Percentiles rank a stretch among this genome's conserved stretches.
These are phyloP conservation scores for Mystacornis crossleyi DNA, from an alignment of 2,113 vertebrate species.

Conservation along the genomic window DNA sequence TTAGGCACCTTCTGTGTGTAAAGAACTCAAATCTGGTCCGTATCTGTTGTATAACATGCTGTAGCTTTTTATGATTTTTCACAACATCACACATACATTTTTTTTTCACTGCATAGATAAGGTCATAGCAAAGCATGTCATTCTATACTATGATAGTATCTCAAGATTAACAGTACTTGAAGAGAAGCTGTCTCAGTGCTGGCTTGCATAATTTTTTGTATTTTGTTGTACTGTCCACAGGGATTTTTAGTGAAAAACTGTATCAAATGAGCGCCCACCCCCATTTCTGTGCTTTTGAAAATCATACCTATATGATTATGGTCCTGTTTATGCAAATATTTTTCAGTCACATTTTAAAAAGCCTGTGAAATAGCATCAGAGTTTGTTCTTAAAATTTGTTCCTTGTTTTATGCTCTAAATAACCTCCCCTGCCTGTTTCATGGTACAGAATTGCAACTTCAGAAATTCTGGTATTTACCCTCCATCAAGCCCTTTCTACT, in stretches of 20 bases:
- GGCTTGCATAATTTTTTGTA: not conserved
- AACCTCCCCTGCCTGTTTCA: not conserved
- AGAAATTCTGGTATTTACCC: not conserved
- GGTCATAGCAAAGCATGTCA: not conserved
- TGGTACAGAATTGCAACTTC: not conserved
- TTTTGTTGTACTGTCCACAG: not conserved
- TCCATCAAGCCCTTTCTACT: not conserved
- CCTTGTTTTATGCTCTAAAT: not conserved
- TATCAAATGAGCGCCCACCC: fast-evolving
- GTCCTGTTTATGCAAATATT: not conserved
- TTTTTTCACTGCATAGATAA: not conserved
- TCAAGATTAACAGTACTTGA: not conserved
- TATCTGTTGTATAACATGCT: not conserved
- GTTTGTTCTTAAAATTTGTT: not conserved
- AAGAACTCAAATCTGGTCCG: not conserved
- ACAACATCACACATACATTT: not conserved
- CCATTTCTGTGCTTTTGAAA: not conserved
- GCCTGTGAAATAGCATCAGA: not conserved
- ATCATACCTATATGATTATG: not conserved
- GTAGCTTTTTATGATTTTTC: not conserved
- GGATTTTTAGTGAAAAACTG: not conserved
- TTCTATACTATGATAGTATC: not conserved
- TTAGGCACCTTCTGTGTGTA: not conserved
- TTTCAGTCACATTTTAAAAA: not conserved
- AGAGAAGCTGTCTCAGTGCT: not conserved